Evolutionary conservation across 2,888 invertebrate genomes (phyloP), one percentile per base, ranked within the genome.

Genomic region (Synanthedon andrenaeformis): DNA sequence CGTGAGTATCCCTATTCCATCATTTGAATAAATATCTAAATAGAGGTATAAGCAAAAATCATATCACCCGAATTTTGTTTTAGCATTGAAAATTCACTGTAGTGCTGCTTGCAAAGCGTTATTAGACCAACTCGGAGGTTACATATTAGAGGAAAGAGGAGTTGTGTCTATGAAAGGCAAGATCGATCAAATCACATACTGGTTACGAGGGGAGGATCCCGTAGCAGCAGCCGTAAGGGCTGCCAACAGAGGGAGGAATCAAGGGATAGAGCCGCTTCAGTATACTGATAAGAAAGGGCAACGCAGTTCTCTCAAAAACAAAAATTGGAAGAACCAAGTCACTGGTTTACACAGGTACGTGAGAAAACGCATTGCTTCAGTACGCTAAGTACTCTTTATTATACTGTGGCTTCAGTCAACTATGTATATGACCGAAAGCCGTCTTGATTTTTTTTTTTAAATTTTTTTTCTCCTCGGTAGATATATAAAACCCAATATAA

Each of bases 31-130:
- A 35, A 35, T 35, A 35, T 35, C 35, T 6, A 3, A 8, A 2
- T 35, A 35, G 35, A 35, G 8, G 1, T 35, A 35, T 10, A 35
- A 35, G 35, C 10, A 3, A 45, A 45, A 45, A 45, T 14, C 45
- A 4, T 12, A 12, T 45, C 5, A 35, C 8, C 8, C 14, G 4
- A 13, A 0, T 14, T 13, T 45, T 45, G 2, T 78, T 79, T 51
- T 82, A 91, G 94, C 95, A 0, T 73, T 94, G 56, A 94, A 93
- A 80, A 94, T 96, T 56, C 96, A 96, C 82, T 95, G 95, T 75
- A 95, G 95, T 70, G 81, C 88, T 53, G 90, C 93, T 50, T 94
- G 94, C 66, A 92, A 92, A 59, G 72, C 88, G 0, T 73, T 95
- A 2, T 79, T 96, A 10, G 91, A 92, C 58, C 89, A 90, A 57